Evolutionary conservation across 2,113 vertebrate genomes (phyloP), one percentile per base, ranked within the genome.

Genomic region (Nothoprocta pentlandii): DNA sequence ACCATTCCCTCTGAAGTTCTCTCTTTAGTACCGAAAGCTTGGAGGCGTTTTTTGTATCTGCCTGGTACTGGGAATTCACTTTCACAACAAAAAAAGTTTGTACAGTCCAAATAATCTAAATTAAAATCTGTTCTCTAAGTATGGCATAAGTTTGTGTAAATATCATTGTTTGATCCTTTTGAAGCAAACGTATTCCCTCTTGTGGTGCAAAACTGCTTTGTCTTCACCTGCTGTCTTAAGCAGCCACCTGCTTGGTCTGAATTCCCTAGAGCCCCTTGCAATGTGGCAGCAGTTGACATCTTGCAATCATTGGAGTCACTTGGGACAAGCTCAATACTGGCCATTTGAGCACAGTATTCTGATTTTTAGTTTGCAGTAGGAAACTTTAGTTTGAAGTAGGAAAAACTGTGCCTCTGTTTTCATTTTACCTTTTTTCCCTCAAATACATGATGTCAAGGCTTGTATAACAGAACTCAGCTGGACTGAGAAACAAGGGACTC

Each of bases 381-480:
- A 39, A 39, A 39, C 36, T 39, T 39, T 39, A 39, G 36, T 39
- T 39, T 56, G 30, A 49, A 11, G 36, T 2, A 59, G 63, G 21
- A 58, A 34, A 63, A 44, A 41, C 63, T 54, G 25, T 56, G 62
- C 32, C 39, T 74, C 41, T 90, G 61, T 34, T 87, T 46, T 9
- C 12, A 26, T 85, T 89, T 12, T 54, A 26, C 51, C 86, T 87
- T 51, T 5, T 67, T 51, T 49, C 11, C 25, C 36, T 86, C 85
- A 19, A 79, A 3, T 49, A 8, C 0, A 2, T 0, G 0, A 3
- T 59, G 23, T 64, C 10, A 4, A 30, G 49, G 25, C 15, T 80
- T 75, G 39, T 6, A 0, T 2, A 2, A 19, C 28, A 81, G 58
- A 47, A 30, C 12, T 44, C 46, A 68, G 22, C 39, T 77, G 80